Percentiles rank a stretch among this genome's conserved stretches.
phyloP scores from a whole-genome alignment of 2,113 vertebrate species.

The Noctilio leporinus region DNA sequence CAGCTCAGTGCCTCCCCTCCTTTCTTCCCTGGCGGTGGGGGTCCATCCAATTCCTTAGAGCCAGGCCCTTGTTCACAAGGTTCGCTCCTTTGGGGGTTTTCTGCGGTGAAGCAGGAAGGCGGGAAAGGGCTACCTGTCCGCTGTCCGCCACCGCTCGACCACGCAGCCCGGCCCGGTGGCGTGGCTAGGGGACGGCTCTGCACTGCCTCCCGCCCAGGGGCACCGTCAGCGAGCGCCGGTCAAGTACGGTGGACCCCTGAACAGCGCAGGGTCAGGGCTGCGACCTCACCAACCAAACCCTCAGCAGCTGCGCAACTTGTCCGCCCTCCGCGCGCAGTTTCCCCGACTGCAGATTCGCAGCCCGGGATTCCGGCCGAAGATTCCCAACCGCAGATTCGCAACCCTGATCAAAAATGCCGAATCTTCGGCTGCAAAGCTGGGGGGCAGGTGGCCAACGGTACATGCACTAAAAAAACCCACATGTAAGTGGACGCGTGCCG shows the following conservation, averaged over 20 bases:
- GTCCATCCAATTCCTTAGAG: not conserved
- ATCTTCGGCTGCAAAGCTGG: not conserved
- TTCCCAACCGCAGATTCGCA: not conserved
- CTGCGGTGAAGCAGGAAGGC: not conserved
- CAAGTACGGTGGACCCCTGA: not conserved
- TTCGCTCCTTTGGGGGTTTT: too few relatives aligned
- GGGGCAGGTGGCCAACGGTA: fast-evolving
- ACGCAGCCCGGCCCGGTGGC: not conserved
- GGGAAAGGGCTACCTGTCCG: fast-evolving
- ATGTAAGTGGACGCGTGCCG: not conserved
- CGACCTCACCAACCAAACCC: not conserved
- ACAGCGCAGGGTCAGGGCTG: not conserved
- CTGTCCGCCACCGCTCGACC: not conserved
- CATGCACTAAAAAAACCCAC: not conserved
- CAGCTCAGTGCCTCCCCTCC: too few relatives aligned
- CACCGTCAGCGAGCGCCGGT: not conserved
- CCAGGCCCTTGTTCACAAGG: fast-evolving
- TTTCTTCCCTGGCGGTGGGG: not conserved
- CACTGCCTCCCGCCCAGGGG: fast-evolving
- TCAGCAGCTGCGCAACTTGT: too few relatives aligned
- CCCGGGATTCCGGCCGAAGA: too few relatives aligned
- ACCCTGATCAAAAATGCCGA: not conserved
- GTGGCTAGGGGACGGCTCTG: not conserved
- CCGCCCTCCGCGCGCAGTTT: not conserved
- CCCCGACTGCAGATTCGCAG: not conserved